A percentile compares a stretch with the other conserved stretches of the same genome.
Evolutionary conservation across 64 coral and sea anemone species (phyloP).

Genomic region (Trachythela sp.): DNA sequence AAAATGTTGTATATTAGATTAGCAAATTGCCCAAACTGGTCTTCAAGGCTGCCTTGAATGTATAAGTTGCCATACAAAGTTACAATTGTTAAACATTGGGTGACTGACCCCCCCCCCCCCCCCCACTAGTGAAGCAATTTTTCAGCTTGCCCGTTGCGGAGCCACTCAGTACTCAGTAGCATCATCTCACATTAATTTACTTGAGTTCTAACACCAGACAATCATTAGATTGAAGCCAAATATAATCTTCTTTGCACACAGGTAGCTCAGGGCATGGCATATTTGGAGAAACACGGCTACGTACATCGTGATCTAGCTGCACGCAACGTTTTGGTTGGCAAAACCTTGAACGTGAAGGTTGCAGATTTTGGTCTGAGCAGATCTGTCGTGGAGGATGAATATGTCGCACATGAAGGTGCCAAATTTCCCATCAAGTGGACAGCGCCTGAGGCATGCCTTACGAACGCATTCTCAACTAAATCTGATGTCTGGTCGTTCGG

Average conservation of each 20-base stretch:
- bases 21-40: too few species aligned
- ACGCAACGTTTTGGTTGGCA: slow-evolving; percentile 87
- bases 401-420: slow-evolving; percentile 78
- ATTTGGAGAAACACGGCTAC: slow-evolving; percentile 84
- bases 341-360: slow-evolving; percentile 84
- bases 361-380: slow-evolving; percentile 94
- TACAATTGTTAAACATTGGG: too few species aligned
- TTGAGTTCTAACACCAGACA: too few species aligned
- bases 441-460: slow-evolving; percentile 83
- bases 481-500: slow-evolving; percentile 98
- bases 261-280: slow-evolving; percentile 90
- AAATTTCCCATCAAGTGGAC: slow-evolving; percentile 99
- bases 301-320: slow-evolving; percentile 93
- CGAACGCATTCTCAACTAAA: slow-evolving; percentile 94
- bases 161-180: too few species aligned
- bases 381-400: slow-evolving; percentile 89
- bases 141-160: too few species aligned
- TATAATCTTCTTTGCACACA: not conserved
- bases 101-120: too few species aligned
- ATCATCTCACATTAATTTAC: too few species aligned
- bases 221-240: too few species aligned
- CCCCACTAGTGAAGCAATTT: too few species aligned
- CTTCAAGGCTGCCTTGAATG: too few species aligned
- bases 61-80: too few species aligned
- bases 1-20: too few species aligned